These are phyloP conservation scores for Trachelus stipa DNA, from an alignment of 2,888 invertebrate species.

Conservation along the genomic window DNA sequence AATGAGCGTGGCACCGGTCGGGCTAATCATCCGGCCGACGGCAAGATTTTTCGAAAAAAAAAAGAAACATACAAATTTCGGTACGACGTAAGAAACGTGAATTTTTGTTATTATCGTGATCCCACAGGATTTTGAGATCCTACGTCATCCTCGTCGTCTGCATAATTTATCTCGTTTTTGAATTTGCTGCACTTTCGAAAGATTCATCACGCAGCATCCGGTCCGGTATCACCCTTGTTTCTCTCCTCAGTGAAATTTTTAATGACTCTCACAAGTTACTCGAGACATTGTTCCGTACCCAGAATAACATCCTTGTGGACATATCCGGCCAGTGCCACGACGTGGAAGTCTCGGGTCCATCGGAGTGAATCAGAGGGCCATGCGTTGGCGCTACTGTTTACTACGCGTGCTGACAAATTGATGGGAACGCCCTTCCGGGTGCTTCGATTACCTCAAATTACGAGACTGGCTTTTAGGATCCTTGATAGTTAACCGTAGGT, in stretches of 20 bases:
- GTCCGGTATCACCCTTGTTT: not conserved
- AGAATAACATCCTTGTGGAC: not conserved
- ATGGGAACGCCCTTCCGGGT: conserved; percentile 35
- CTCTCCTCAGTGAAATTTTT: not conserved
- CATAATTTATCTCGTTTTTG: not conserved
- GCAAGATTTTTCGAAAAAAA: conserved; percentile 1
- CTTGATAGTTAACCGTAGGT: not conserved
- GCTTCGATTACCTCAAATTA: conserved; percentile 7
- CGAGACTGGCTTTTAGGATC: not conserved
- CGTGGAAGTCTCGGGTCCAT: not conserved
- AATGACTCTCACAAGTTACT: not conserved
- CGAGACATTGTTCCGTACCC: not conserved
- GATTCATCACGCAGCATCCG: not conserved
- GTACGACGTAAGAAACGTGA: not conserved
- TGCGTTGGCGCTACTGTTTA: conserved; percentile 25
- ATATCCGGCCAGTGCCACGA: not conserved
- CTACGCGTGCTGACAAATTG: conserved; percentile 40
- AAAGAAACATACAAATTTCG: not conserved
- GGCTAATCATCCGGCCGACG: conserved; percentile 15
- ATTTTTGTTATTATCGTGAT: not conserved
- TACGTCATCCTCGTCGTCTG: not conserved
- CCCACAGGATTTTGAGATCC: not conserved
- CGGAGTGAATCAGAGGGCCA: not conserved
- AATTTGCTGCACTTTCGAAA: not conserved
- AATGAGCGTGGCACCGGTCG: conserved; percentile 38